Percentiles rank a stretch among this genome's conserved stretches.
Conservation (phyloP, 2,113 vertebrate species). For the Indicator maculatus region DNA sequence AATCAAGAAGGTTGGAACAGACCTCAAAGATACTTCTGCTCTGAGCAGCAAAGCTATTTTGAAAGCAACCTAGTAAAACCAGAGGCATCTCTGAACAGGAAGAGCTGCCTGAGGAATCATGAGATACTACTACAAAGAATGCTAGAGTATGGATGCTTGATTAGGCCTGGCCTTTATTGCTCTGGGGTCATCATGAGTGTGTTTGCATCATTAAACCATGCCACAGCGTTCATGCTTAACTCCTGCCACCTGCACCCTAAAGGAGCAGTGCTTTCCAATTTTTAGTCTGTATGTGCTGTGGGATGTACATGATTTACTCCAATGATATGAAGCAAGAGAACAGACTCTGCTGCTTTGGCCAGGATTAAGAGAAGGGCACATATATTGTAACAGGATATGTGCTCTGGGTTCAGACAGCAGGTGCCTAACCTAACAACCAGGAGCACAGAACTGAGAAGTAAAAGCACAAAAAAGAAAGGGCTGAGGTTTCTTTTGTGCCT, state of each 20-base stretch:
- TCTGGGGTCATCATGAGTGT: background rate
- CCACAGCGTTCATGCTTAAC: background rate
- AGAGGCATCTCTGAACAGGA: background rate
- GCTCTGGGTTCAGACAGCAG: background rate
- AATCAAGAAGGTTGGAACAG: no score
- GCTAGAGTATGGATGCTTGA: background rate
- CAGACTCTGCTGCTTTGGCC: background rate
- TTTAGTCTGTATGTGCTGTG: background rate
- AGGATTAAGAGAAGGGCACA: background rate
- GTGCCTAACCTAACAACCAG: background rate
- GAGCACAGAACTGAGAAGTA: background rate
- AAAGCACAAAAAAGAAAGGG: background rate
- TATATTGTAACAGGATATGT: background rate
- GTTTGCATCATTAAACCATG: background rate
- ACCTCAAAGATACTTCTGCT: background rate
- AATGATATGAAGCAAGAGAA: background rate
- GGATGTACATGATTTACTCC: background rate
- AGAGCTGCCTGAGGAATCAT: background rate
- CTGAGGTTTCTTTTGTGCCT: background rate
- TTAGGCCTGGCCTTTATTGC: background rate
- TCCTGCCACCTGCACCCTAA: slow-evolving; percentile 8
- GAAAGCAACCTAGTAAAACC: background rate
- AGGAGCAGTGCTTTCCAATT: background rate
- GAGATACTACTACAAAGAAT: background rate
- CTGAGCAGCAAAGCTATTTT: background rate